Base-by-base conservation (phyloP, 2,113 vertebrate genomes). In the Neodon shergylaensis region DNA sequence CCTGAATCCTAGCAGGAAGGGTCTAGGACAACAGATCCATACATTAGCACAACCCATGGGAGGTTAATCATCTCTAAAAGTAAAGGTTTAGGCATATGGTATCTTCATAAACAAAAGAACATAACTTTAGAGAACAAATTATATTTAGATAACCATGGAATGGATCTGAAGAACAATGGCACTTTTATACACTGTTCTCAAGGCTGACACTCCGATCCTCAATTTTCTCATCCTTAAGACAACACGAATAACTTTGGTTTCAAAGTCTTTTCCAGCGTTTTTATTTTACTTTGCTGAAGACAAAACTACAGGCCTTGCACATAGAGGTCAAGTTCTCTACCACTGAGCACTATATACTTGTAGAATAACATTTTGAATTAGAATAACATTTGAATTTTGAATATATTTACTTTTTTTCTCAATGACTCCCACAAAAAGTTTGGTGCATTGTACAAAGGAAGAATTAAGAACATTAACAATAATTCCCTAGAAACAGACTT, bases 11-110 rank as follows among this genome's bases (percentile, higher is more conserved):
- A 70, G 39, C 16, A 68, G 36, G 0, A 36, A 33, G 5, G 83
- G 66, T 86, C 92, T 94, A 82, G 90, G 90, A 66, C 95, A 95
- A 79, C 89, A 95, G 79, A 96, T 91, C 87, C 91, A 66, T 10
- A 94, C 95, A 89, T 86, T 77, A 92, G 96, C 65, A 28, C 78
- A 74, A 19, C 0, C 9, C 22, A 79, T 77, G 11, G 52, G 52
- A 54, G 52, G 9, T 77, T 13, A 70, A 14, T 36, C 61, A 68
- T 66, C 10, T 13, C 44, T 33, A 77, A 70, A 90, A 76, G 42
- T 17, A 72, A 79, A 90, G 47, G n/a, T 61, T 88, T 5, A 86
- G 14, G 7, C 36, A 44, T 49, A 36, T 91, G 66, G 47, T 31
- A 73, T 77, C 44, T 94, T 93, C 77, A 44, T 70, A 93, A 90